A percentile compares a stretch with the other conserved stretches of the same genome.
Conservation (phyloP, 2,797 vertebrate genomes). For the Poecilia wingei region DNA sequence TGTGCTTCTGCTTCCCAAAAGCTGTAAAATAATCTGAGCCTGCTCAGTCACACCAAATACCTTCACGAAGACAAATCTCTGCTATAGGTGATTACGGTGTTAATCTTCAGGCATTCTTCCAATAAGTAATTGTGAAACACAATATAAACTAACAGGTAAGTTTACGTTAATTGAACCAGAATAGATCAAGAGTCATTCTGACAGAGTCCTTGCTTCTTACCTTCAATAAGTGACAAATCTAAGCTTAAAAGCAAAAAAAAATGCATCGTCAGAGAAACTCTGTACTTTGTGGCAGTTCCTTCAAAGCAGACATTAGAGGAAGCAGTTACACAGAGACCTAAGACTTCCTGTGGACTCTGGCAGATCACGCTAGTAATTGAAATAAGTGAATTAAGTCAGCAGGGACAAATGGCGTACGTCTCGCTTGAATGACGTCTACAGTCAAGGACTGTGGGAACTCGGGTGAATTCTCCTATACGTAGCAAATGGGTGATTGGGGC, state of each 20-base stretch:
- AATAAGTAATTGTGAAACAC: constrained; percentile 11
- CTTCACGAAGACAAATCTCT: constrained; percentile 31
- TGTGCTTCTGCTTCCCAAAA: constrained; percentile 24
- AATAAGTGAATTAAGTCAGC: constrained; percentile 63
- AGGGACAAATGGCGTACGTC: constrained; percentile 52
- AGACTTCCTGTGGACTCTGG: constrained; percentile 50
- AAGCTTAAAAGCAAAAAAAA: constrained; percentile 11
- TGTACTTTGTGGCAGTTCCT: not conserved
- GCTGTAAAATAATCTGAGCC: constrained; percentile 3
- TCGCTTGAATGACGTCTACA: constrained; percentile 49
- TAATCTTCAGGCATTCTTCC: constrained; percentile 15
- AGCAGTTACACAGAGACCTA: constrained; percentile 36
- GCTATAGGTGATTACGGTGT: not conserved
- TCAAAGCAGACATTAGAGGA: constrained; percentile 35
- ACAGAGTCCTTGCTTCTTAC: constrained; percentile 18
- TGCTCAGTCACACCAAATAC: constrained; percentile 36
- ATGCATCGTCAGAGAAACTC: constrained; percentile 2
- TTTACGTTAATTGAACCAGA: constrained; percentile 22
- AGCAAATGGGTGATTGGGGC: constrained; percentile 56
- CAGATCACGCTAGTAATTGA: constrained; percentile 49
- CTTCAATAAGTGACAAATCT: constrained; percentile 21
- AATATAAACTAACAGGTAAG: constrained; percentile 12
- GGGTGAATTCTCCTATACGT: constrained; percentile 54
- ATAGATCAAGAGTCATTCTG: constrained; percentile 12
- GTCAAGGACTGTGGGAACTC: constrained; percentile 56